These are phyloP conservation scores for Oceanodroma leucorhoa DNA, from an alignment of 2,797 vertebrate genomes.

Conservation along the genomic window DNA sequence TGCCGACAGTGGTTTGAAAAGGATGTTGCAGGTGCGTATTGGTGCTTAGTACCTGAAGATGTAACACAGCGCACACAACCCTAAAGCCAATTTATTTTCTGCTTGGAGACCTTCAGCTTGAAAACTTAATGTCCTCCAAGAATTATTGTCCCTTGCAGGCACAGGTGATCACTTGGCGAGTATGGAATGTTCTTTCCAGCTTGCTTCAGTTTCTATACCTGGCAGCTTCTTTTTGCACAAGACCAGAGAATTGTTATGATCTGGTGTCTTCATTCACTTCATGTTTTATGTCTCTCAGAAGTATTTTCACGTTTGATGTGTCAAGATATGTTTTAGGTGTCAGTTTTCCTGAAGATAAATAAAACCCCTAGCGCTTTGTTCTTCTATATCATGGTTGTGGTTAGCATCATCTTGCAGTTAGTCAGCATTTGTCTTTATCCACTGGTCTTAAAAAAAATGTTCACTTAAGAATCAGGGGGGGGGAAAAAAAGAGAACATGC, in stretches of 20 bases:
- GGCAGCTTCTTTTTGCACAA: background rate
- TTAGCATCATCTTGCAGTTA: background rate
- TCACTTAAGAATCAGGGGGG: background rate
- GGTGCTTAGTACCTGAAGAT: too few relatives aligned
- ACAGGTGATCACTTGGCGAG: background rate
- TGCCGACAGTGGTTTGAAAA: background rate
- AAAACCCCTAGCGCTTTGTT: background rate
- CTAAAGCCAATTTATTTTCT: background rate
- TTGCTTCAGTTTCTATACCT: background rate
- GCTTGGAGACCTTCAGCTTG: background rate
- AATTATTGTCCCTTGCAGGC: background rate
- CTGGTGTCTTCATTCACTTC: background rate
- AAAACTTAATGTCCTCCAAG: background rate
- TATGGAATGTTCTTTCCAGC: background rate
- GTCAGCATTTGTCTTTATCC: background rate
- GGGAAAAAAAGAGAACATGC: background rate
- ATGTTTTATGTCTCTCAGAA: background rate
- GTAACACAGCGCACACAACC: background rate
- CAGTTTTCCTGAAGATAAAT: background rate
- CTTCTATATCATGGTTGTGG: accelerated
- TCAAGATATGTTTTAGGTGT: background rate
- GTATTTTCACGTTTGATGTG: background rate
- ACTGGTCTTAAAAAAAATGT: background rate
- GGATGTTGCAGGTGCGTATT: accelerated
- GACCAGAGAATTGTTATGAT: background rate